Percentiles rank a stretch among this genome's conserved stretches.
phyloP scores from a whole-genome alignment of 2,888 invertebrate genomes.

The Melanotus villosus region DNA sequence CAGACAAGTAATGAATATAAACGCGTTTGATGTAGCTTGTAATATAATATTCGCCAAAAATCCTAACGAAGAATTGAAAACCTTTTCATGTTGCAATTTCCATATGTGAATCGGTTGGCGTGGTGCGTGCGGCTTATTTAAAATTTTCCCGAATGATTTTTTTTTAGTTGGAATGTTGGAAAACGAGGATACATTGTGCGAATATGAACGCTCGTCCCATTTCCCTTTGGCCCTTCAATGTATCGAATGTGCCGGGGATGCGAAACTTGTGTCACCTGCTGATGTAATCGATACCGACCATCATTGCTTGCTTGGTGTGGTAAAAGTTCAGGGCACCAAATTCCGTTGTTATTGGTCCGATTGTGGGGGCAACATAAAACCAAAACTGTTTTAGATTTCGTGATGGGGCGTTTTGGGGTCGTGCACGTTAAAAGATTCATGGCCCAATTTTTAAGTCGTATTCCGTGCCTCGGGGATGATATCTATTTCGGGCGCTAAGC shows the following conservation, averaged over 20 bases:
- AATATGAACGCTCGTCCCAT: not conserved
- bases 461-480: not conserved
- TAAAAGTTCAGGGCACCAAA: not conserved
- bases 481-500: slow-evolving; percentile 3
- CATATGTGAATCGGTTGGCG: not conserved
- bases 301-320: not conserved
- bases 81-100: too few species aligned
- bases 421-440: slow-evolving; percentile 4
- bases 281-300: slow-evolving; percentile 7
- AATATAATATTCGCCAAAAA: not conserved
- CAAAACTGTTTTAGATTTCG: slow-evolving; percentile 5
- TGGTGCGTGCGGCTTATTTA: not conserved
- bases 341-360: not conserved
- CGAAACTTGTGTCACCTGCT: slow-evolving; percentile 12
- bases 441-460: slow-evolving; percentile 10
- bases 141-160: not conserved
- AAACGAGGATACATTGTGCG: not conserved
- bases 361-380: not conserved
- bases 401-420: slow-evolving; percentile 5
- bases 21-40: not conserved
- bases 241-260: slow-evolving; percentile 8
- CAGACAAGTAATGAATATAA: not conserved
- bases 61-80: too few species aligned
- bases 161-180: not conserved
- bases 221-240: not conserved